These are phyloP conservation scores for Poecilia wingei DNA, from an alignment of 2,797 vertebrate genomes.

Conservation along the genomic window DNA sequence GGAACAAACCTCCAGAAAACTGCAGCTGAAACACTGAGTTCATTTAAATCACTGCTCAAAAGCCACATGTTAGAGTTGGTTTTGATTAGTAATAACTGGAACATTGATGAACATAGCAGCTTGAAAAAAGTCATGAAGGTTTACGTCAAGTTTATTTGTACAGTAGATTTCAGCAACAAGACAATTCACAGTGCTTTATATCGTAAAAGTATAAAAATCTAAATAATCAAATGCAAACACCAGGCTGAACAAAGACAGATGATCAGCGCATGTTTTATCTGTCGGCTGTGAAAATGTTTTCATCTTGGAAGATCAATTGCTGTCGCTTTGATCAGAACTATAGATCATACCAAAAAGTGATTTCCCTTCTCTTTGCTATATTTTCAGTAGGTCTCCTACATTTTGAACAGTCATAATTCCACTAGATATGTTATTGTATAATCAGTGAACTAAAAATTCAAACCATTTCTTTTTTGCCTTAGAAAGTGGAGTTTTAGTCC, in stretches of 20 bases:
- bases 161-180: too few relatives aligned
- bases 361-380: neutral
- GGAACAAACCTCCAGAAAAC: too few relatives aligned
- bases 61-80: too few relatives aligned
- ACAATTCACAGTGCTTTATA: too few relatives aligned
- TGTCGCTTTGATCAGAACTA: slow-evolving; percentile 11
- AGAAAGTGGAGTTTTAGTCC: slow-evolving; percentile 1
- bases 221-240: too few relatives aligned
- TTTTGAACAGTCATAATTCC: neutral
- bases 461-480: neutral
- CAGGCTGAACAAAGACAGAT: slow-evolving; percentile 30
- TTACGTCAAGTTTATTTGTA: too few relatives aligned
- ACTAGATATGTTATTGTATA: neutral
- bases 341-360: neutral
- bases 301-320: slow-evolving; percentile 43
- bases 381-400: neutral
- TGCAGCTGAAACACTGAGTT: too few relatives aligned
- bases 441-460: neutral
- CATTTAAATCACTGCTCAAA: too few relatives aligned
- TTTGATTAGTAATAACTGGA: too few relatives aligned
- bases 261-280: slow-evolving; percentile 20
- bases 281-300: slow-evolving; percentile 17
- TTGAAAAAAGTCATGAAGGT: too few relatives aligned
- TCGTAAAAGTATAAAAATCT: too few relatives aligned
- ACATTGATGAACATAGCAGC: too few relatives aligned